These are phyloP conservation scores for Microcebus ravelobensis DNA, from an alignment of 2,113 vertebrate species.

Conservation along the genomic window DNA sequence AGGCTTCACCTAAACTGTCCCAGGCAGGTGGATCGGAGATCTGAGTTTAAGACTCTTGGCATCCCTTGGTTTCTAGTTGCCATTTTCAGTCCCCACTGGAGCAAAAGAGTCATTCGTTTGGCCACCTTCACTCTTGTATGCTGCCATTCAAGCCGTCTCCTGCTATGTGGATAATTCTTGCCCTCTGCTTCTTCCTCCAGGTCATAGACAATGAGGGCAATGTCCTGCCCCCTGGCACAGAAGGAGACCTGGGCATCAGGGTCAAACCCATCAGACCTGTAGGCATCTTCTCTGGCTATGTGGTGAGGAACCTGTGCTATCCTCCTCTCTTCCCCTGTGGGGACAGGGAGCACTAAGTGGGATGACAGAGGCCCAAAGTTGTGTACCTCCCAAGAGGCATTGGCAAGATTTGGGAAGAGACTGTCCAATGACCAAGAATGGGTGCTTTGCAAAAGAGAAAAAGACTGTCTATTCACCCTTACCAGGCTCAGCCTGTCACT, in stretches of 20 bases:
- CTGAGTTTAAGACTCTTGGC: neutral
- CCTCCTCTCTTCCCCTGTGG: neutral
- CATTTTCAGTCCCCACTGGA: neutral
- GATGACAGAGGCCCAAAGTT: neutral
- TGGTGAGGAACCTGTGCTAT: constrained; percentile 79
- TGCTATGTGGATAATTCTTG: neutral
- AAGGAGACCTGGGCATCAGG: constrained; percentile 89
- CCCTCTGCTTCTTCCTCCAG: constrained; percentile 80
- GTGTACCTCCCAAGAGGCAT: neutral
- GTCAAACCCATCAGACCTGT: constrained; percentile 86
- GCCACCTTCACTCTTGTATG: neutral
- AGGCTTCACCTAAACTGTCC: neutral
- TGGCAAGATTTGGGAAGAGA: neutral
- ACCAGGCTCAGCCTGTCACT: neutral
- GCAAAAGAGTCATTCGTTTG: neutral
- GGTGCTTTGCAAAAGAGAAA: neutral
- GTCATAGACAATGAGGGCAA: constrained; percentile 86
- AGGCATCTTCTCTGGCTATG: constrained; percentile 88
- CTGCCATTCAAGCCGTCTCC: neutral
- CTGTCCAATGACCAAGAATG: neutral
- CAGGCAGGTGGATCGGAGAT: neutral
- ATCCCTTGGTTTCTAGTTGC: neutral
- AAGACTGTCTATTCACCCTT: neutral
- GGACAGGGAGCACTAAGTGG: neutral
- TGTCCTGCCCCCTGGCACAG: constrained; percentile 82